Conservation (phyloP, 2,797 vertebrate genomes). For the Eleutherodactylus coqui region DNA sequence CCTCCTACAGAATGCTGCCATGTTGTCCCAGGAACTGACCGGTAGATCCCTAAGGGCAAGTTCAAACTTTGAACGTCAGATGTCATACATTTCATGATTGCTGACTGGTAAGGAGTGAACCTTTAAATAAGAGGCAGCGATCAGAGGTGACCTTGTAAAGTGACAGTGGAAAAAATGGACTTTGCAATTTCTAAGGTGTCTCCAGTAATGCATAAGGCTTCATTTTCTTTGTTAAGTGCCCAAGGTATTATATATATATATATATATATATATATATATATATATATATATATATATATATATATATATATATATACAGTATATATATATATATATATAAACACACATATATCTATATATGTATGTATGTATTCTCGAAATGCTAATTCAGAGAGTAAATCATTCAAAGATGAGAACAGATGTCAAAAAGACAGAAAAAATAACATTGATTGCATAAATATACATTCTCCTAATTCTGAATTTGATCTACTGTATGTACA, state of each 20-base stretch:
- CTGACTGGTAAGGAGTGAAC: neutral
- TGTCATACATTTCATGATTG: neutral
- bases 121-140: neutral
- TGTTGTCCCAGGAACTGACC: neutral
- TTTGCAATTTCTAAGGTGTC: neutral
- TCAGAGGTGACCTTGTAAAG: neutral
- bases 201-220: neutral
- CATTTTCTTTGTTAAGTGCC: neutral
- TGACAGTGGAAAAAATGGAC: neutral
- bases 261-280: neutral
- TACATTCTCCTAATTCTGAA: neutral
- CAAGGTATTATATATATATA: neutral
- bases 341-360: too few relatives aligned
- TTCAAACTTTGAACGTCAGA: neutral
- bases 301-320: neutral
- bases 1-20: neutral
- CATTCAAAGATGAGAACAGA: neutral
- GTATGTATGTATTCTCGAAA: too few relatives aligned
- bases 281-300: too few relatives aligned
- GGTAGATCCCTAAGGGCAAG: neutral
- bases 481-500: neutral
- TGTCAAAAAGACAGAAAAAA: neutral
- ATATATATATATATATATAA: too few relatives aligned
- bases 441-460: conserved; percentile 16
- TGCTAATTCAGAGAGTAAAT: neutral